These are phyloP conservation scores for Rhombomys opimus DNA, from an alignment of 2,113 vertebrate genomes.

Conservation along the genomic window DNA sequence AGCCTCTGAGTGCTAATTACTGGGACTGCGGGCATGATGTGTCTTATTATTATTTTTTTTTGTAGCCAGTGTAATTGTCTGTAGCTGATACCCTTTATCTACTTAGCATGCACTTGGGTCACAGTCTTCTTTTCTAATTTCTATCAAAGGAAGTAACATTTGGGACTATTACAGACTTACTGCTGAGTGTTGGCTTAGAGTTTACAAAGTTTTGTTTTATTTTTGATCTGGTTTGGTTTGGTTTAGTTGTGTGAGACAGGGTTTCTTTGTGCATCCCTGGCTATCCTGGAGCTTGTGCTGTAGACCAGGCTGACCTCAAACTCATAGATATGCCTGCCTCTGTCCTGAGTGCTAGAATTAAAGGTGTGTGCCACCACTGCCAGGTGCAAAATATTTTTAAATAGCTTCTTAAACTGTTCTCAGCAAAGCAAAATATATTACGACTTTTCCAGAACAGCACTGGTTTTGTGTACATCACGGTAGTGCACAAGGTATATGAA, in stretches of 20 bases:
- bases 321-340: neutral
- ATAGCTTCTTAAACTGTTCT: conserved; percentile 14
- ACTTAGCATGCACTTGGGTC: neutral
- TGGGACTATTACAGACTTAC: neutral
- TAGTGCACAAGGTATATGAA: neutral
- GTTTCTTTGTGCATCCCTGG: neutral
- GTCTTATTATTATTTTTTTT: neutral
- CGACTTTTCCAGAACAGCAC: neutral
- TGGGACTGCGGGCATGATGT: neutral
- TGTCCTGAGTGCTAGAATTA: neutral
- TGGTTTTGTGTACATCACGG: neutral
- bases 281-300: too few species aligned
- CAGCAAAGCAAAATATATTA: conserved; percentile 19
- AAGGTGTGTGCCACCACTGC: neutral
- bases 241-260: neutral
- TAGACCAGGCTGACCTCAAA: neutral
- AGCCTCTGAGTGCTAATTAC: neutral
- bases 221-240: neutral
- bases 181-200: neutral
- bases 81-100: neutral
- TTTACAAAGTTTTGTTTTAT: neutral
- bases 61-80: neutral
- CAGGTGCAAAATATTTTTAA: neutral
- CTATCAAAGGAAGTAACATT: neutral
- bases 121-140: neutral